Base-by-base conservation (phyloP, 2,113 vertebrate genomes). In the Nerophis ophidion region DNA sequence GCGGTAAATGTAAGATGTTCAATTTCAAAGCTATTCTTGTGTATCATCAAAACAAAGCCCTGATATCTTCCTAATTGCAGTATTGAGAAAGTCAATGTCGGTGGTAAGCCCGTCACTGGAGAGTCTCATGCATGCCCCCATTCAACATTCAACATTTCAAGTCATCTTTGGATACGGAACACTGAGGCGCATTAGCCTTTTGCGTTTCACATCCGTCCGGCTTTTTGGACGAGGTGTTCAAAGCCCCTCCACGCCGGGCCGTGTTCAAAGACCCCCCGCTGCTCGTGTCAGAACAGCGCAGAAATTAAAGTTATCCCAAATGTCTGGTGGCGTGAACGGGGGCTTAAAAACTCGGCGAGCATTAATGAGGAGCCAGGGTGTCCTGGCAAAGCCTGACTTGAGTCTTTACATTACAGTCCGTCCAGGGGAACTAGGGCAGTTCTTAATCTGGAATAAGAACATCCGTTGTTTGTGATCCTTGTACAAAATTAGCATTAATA, bases 121-220 rank as follows among this genome's bases (percentile, higher is more conserved):
- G 4, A 26, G 26, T 2, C 26, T 26, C 26, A 26, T 26, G 26
- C 26, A 26, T 26, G 26, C 2, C 26, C 26, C 19, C 19, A 1
- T n/a, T n/a, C n/a, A n/a, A n/a, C n/a, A n/a, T n/a, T 91, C 90
- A 93, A 93, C 86, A 92, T 90, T 87, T 90, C 72, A 89, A 89
- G 85, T 92, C 89, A 90, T 89, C 91, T 94, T 92, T 57, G 72
- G 71, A 91, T 88, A 90, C 89, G 88, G 88, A 91, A 53, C 89
- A 88, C 89, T 91, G 92, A 90, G 91, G 91, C 91, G 90, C 92
- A 92, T 95, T 94, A 94, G 93, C 91, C 92, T 92, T 12, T 90
- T 90, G 92, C 91, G 93, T 96, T 95, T 94, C 92, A 95, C 94
- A 94, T 89, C 92, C 90, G 91, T 91, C 92, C 90, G 87, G 92